Evolutionary conservation across 2,888 invertebrate genomes (phyloP).

Genomic region (Cosmopolites sordidus): DNA sequence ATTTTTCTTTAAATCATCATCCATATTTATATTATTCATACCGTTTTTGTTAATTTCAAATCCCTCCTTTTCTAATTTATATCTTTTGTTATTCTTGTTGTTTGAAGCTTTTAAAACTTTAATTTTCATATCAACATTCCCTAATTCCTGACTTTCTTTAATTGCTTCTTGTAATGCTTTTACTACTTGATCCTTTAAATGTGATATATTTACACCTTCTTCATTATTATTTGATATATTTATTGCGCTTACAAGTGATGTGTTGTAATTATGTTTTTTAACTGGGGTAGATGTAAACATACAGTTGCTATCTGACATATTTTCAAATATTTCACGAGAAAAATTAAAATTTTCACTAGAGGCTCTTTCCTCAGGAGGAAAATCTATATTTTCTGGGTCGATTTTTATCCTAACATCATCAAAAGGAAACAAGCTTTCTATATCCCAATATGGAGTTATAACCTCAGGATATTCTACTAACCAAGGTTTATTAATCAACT

Average conservation of each 20-base stretch:
- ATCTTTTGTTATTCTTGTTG: no score
- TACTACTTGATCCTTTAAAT: conserved; percentile 20
- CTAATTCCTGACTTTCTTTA: conserved; percentile 7
- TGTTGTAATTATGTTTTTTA: conserved; percentile 11
- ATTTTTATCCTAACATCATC: conserved; percentile 17
- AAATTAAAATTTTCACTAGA: conserved; percentile 2
- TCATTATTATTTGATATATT: conserved; percentile 15
- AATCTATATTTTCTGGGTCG: conserved; percentile 9
- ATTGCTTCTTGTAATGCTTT: conserved; percentile 23
- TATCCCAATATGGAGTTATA: conserved; percentile 17
- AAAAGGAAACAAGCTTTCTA: conserved; percentile 19
- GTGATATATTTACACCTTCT: conserved; percentile 24
- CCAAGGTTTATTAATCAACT: conserved; percentile 29
- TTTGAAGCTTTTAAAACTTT: not conserved
- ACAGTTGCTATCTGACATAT: conserved; percentile 6
- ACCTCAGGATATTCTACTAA: conserved; percentile 20
- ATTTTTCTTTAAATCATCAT: no score
- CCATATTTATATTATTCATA: no score
- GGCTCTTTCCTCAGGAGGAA: not conserved
- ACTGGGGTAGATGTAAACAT: conserved; percentile 25
- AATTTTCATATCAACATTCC: conserved; percentile 24
- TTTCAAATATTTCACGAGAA: conserved; percentile 1
- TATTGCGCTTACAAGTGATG: conserved; percentile 9
- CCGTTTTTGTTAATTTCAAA: no score
- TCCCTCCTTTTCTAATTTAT: no score